phyloP scores from a whole-genome alignment of 2,888 invertebrate genomes.

The Drosophila pseudotalamancana region DNA sequence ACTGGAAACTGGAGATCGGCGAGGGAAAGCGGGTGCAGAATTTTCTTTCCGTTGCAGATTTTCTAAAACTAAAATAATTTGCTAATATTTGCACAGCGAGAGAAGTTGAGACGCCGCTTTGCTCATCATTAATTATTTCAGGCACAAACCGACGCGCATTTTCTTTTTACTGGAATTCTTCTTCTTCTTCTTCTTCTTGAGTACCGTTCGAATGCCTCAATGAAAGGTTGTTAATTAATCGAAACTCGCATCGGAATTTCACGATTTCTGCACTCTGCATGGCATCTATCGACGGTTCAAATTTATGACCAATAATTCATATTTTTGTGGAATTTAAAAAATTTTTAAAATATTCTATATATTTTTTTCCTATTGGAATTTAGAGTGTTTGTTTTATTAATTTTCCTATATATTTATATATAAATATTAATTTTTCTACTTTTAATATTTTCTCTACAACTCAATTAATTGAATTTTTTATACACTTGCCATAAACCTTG shows the following conservation, averaged over 20 bases:
- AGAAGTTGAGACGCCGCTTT: constrained; percentile 53
- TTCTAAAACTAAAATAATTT: constrained; percentile 77
- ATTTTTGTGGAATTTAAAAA: not conserved
- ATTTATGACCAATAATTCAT: constrained; percentile 20
- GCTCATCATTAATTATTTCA: constrained; percentile 76
- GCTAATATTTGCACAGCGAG: constrained; percentile 79
- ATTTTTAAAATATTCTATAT: not conserved
- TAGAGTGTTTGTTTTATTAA: too few species aligned
- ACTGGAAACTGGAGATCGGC: too few species aligned
- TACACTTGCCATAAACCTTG: constrained; percentile 4
- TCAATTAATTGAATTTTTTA: too few species aligned
- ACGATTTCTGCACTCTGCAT: constrained; percentile 41
- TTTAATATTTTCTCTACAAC: too few species aligned
- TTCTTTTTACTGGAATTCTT: too few species aligned
- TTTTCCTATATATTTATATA: too few species aligned
- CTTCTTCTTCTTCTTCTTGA: too few species aligned
- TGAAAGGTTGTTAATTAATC: constrained; percentile 68
- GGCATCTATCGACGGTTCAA: constrained; percentile 17
- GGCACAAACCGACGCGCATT: constrained; percentile 42
- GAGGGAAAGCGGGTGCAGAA: too few species aligned
- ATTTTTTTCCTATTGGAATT: too few species aligned
- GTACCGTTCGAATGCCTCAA: constrained; percentile 38
- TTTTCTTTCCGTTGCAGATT: constrained; percentile 40
- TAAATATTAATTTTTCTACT: too few species aligned
- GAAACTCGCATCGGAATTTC: constrained; percentile 70